Base-by-base conservation (phyloP, 1,140 invertebrate species). In the Drosophila watanabei region DNA sequence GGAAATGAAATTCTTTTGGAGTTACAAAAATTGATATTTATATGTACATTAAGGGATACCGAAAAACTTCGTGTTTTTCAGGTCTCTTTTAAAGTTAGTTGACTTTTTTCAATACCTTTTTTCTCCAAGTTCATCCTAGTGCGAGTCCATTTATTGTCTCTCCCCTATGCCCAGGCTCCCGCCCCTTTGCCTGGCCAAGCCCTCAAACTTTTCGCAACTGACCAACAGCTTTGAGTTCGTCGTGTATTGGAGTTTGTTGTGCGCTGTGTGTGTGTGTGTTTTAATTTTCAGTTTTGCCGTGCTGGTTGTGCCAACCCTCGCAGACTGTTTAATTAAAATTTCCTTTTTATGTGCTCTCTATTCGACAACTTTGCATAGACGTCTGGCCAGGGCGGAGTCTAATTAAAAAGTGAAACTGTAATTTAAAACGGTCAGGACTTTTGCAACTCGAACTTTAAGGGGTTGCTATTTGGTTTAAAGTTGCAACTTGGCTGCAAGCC, bases 391-490 rank as follows among this genome's bases (percentile, higher is more conserved):
- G 64, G 39, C 63, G 56, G 49, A 24, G 49, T 32, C 70, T 80
- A 80, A 79, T 79, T 80, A 80, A 80, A 79, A 79, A 79, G 75
- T 79, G 64, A 79, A 79, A 79, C 45, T 79, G 75, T 78, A 79
- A 70, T 70, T 79, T 79, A 58, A 79, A 70, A 70, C 75, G 63
- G 32, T 32, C 68, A 71, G 73, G 75, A 77, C 75, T 77, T 52
- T 32, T 72, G 61, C 77, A 66, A 79, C 45, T 43, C 41, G 63
- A 78, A 62, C 57, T 57, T 70, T 39, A 75, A 73, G 70, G 68
- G 69, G 46, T 73, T 39, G 43, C 35, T 33, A 13, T 4, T 4
- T 52, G 49, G 64, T 46, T 73, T 43, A 73, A 60, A 33, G 51
- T 43, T 72, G 41, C 43, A 54, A 35, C 7, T 48, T 41, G 51